Percentiles rank a stretch among this genome's conserved stretches.
These are phyloP conservation scores for Phylloscopus collybita DNA, from an alignment of 2,797 vertebrate species.

Conservation along the genomic window DNA sequence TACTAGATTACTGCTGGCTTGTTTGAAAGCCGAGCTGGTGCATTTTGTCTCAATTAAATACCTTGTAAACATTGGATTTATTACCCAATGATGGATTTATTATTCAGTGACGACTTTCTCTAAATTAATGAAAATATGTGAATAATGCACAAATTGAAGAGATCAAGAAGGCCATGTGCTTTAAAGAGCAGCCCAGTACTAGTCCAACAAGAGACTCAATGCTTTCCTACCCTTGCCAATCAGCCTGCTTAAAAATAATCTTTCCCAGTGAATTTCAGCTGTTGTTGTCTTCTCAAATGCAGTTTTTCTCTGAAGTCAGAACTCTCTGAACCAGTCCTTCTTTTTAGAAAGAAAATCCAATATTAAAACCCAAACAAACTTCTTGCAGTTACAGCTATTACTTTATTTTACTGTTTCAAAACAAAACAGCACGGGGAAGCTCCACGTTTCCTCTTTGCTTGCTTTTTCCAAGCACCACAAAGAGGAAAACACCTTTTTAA, in stretches of 20 bases:
- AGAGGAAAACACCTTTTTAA: neutral
- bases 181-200: neutral
- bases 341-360: neutral
- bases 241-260: neutral
- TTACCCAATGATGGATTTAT: conserved; percentile 51
- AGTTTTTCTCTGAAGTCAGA: neutral
- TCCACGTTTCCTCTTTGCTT: neutral
- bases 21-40: conserved; percentile 21
- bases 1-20: neutral
- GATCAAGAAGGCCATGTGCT: conserved; percentile 16
- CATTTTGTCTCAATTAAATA: conserved; percentile 27
- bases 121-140: conserved; percentile 49
- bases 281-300: neutral
- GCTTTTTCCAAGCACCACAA: neutral
- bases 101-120: conserved; percentile 14
- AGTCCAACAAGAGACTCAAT: neutral
- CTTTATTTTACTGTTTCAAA: neutral
- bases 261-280: neutral
- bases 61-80: conserved; percentile 58
- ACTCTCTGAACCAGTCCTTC: neutral
- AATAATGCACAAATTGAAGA: conserved; percentile 33
- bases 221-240: neutral
- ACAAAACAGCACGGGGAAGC: neutral
- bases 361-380: neutral
- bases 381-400: neutral